Evolutionary conservation across 2,797 vertebrate genomes (phyloP), one percentile per base, ranked within the genome.

Genomic region (Clarias pachynema): DNA sequence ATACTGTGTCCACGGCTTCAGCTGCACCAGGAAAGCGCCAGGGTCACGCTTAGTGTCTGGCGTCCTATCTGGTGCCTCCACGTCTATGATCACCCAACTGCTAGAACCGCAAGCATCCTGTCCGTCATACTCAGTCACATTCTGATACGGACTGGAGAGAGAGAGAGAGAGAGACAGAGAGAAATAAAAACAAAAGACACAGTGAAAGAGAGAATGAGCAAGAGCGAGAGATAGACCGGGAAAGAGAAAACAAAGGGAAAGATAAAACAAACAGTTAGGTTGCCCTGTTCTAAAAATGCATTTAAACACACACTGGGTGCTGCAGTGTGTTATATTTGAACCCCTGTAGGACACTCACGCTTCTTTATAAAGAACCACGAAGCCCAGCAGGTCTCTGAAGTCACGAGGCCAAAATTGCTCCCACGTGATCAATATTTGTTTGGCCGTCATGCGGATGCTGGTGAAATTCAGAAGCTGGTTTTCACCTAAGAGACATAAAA

Each of bases 321-420:
- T 53, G 31, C 4, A 79, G 57, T 79, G 31, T 37, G 78, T 44
- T 66, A 20, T 16, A 31, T 66, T 9, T 49, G n/a, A 79, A 26
- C 14, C 0, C 1, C 2, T 10, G 53, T 82, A 29, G 37, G 69
- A 83, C 68, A 97, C 98, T 97, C 93, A 99, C 98, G 98, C 97
- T 90, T 99, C 98, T 89, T 99, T 99, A 91, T 98, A 99, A 88
- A 98, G 97, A 4, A 99, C 95, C 97, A 99, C 98, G 75, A 99
- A 99, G 2, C 98, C 98, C 91, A 99, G 91, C 79, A 99, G 94
- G 89, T 99, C 98, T 87, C 98, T 95, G 91, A 96, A 99, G 90
- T 99, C 98, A 0, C 93, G 93, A 0, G 98, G 98, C 98, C 98
- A 99, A 89, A 98, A 99, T 0, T 97, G 91, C 87, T 97, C 93